Percentiles rank a stretch among this genome's conserved stretches.
phyloP scores from a whole-genome alignment of 2,888 invertebrate genomes.

The Eumerus sabulonum region DNA sequence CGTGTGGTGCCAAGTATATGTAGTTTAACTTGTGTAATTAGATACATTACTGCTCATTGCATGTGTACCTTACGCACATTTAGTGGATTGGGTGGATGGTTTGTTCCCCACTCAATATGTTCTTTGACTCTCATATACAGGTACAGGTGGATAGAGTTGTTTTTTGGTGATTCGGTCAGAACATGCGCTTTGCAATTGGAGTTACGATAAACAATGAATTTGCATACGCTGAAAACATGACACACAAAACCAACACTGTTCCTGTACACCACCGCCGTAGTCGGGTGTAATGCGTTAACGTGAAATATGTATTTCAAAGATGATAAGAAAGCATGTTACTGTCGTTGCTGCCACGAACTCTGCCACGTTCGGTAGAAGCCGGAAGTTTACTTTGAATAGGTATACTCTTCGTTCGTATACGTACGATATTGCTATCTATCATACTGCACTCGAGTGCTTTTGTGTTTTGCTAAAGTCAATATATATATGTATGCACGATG shows the following conservation, averaged over 20 bases:
- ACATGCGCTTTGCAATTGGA: constrained; percentile 31
- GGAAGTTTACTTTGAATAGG: too few relatives aligned
- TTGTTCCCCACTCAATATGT: too few relatives aligned
- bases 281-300: too few relatives aligned
- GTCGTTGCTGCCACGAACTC: too few relatives aligned
- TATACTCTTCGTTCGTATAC: too few relatives aligned
- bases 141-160: constrained; percentile 7
- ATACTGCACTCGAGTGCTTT: not conserved
- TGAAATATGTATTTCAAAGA: too few relatives aligned
- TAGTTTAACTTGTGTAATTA: constrained; percentile 34
- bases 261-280: too few relatives aligned
- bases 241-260: too few relatives aligned
- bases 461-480: not conserved
- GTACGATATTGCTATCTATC: not conserved
- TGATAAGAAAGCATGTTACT: too few relatives aligned
- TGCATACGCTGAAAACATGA: constrained; percentile 8
- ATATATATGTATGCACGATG: too few relatives aligned
- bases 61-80: constrained; percentile 46
- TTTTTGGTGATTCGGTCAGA: constrained; percentile 5
- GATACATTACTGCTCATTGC: constrained; percentile 17
- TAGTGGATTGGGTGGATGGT: not conserved
- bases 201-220: constrained; percentile 29
- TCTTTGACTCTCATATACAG: too few relatives aligned
- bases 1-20: not conserved
- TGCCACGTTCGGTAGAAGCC: too few relatives aligned